Conservation (phyloP, 2,888 invertebrate genomes). For the Ophion obscuratus region DNA sequence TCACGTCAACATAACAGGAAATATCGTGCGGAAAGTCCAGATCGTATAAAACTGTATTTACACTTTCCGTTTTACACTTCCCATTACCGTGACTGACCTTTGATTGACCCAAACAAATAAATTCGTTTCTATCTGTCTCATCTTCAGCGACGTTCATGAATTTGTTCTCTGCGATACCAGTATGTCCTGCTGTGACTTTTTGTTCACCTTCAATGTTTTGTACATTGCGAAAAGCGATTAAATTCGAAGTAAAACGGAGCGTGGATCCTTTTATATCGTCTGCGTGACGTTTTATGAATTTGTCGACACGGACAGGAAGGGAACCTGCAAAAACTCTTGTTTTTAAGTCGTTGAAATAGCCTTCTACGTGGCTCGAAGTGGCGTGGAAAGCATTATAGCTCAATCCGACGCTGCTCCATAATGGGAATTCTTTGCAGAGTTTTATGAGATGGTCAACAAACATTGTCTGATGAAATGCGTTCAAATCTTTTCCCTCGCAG, state of each 20-base stretch:
- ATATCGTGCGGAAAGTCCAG: neutral
- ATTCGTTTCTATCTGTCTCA: no score
- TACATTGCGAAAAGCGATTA: neutral
- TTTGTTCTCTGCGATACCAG: no score
- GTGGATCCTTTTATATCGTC: constrained; percentile 26
- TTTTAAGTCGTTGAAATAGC: no score
- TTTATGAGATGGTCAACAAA: constrained; percentile 6
- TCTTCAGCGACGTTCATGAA: no score
- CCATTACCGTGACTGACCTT: no score
- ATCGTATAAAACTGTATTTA: neutral
- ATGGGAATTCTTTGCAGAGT: constrained; percentile 1
- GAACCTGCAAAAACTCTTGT: no score
- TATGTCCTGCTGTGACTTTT: neutral
- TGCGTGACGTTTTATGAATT: neutral
- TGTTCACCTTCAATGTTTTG: neutral
- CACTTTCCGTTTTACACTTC: no score
- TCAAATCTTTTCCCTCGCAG: constrained; percentile 16
- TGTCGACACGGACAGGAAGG: constrained; percentile 1
- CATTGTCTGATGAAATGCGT: constrained; percentile 31
- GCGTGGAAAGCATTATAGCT: no score
- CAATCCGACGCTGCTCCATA: constrained; percentile 11
- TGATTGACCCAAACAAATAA: no score
- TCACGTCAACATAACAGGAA: neutral
- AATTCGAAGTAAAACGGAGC: constrained; percentile 1
- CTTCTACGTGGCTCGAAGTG: no score